Evolutionary conservation across 2,797 vertebrate species (phyloP).

Genomic region (Pangasius mekongensis): DNA sequence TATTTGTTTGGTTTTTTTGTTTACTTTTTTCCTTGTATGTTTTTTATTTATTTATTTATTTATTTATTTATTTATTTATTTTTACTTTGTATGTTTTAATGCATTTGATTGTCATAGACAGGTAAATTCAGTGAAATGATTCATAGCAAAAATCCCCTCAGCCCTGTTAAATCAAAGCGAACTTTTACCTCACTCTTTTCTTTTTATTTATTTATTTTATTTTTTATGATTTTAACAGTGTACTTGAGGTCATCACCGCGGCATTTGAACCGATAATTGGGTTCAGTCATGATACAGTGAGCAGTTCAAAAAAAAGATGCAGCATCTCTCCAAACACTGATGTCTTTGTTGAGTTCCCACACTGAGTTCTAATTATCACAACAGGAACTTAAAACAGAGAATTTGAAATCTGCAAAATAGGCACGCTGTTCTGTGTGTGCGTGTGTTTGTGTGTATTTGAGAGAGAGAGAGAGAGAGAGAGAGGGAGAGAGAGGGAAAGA

Average conservation of each 20-base stretch:
- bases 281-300: constrained; percentile 67
- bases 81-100: neutral
- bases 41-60: neutral
- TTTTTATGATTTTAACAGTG: constrained; percentile 51
- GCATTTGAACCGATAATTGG: constrained; percentile 74
- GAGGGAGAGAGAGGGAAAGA: neutral
- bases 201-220: constrained; percentile 42
- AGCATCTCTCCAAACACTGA: constrained; percentile 69
- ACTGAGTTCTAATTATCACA: constrained; percentile 77
- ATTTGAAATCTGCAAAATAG: constrained; percentile 67
- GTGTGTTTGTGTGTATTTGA: constrained; percentile 35
- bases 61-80: neutral
- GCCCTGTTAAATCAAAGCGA: neutral
- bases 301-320: constrained; percentile 61
- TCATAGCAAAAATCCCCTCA: neutral
- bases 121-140: neutral
- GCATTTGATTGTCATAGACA: neutral
- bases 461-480: neutral
- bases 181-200: neutral
- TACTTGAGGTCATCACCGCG: constrained; percentile 64
- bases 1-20: neutral
- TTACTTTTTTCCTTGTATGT: neutral
- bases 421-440: constrained; percentile 46
- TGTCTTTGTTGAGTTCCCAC: constrained; percentile 69
- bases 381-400: constrained; percentile 69